Evolutionary conservation across 2,888 invertebrate genomes (phyloP).

Genomic region (Megamerina dolium): DNA sequence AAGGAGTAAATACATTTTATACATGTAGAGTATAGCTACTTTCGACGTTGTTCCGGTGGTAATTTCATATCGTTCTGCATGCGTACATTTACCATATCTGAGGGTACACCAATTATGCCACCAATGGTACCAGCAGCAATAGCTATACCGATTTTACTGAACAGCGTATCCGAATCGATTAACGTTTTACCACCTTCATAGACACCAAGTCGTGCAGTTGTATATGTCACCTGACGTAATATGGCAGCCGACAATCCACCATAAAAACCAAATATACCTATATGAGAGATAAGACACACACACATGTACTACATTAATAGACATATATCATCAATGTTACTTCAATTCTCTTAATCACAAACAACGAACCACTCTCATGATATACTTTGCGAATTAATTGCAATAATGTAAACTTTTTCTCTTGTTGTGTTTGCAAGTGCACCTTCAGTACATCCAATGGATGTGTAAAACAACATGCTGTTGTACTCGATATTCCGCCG

Average conservation of each 20-base stretch:
- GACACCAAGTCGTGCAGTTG: constrained; percentile 73
- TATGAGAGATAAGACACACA: no score
- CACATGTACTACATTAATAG: no score
- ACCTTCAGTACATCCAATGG: no score
- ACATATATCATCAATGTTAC: background rate
- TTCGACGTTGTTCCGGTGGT: constrained; percentile 72
- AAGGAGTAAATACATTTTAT: background rate
- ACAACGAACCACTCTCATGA: no score
- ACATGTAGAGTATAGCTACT: constrained; percentile 57
- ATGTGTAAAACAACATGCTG: no score
- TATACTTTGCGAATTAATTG: no score
- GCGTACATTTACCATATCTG: constrained; percentile 93
- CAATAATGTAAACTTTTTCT: no score
- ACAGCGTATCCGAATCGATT: constrained; percentile 37
- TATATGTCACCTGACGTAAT: constrained; percentile 87
- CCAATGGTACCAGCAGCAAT: constrained; percentile 80
- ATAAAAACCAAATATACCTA: constrained; percentile 76
- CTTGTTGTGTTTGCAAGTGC: no score
- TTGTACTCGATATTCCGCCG: no score
- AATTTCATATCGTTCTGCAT: constrained; percentile 98
- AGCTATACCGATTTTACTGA: constrained; percentile 64
- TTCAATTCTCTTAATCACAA: no score
- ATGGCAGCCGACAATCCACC: constrained; percentile 93
- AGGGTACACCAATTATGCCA: constrained; percentile 90
- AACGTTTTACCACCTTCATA: constrained; percentile 64